A percentile compares a stretch with the other conserved stretches of the same genome.
Conservation (phyloP, 1,140 invertebrate species). For the Tachypleus tridentatus region DNA sequence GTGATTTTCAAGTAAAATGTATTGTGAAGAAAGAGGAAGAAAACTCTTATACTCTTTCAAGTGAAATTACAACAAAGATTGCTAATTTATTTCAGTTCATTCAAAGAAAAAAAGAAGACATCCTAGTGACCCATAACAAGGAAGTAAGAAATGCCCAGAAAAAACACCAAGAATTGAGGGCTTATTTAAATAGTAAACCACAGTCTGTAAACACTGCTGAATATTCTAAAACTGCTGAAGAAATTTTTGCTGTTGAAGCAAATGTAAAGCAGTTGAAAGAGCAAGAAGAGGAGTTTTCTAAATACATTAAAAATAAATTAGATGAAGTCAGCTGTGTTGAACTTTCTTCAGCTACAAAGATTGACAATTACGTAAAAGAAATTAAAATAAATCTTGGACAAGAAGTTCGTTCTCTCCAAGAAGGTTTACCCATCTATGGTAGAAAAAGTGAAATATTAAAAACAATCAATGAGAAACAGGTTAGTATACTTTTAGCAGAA, state of each 20-base stretch:
- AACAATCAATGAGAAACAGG: conserved; percentile 54
- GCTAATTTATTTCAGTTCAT: conserved; percentile 2
- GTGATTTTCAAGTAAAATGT: no score
- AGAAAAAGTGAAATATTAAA: conserved; percentile 59
- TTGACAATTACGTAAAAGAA: conserved; percentile 6
- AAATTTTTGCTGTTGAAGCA: background rate
- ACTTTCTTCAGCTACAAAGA: background rate
- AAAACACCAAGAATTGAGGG: background rate
- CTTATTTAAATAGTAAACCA: background rate
- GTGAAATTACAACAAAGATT: background rate
- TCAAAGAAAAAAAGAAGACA: background rate
- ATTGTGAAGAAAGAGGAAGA: no score
- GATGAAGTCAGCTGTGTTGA: conserved; percentile 3
- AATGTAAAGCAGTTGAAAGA: conserved; percentile 14
- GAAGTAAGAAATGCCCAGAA: background rate
- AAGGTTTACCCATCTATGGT: conserved; percentile 69
- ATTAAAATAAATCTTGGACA: conserved; percentile 7
- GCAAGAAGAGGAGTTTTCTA: conserved; percentile 11
- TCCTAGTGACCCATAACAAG: background rate
- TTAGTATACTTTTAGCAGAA: conserved; percentile 56
- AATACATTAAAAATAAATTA: conserved; percentile 5
- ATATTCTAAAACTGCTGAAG: background rate
- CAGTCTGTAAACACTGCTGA: background rate
- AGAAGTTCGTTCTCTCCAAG: conserved; percentile 42
- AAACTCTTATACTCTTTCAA: no score